Percentiles rank a stretch among this genome's conserved stretches.
Conservation (phyloP, 2,113 vertebrate genomes). For the Malurus cyaneus region DNA sequence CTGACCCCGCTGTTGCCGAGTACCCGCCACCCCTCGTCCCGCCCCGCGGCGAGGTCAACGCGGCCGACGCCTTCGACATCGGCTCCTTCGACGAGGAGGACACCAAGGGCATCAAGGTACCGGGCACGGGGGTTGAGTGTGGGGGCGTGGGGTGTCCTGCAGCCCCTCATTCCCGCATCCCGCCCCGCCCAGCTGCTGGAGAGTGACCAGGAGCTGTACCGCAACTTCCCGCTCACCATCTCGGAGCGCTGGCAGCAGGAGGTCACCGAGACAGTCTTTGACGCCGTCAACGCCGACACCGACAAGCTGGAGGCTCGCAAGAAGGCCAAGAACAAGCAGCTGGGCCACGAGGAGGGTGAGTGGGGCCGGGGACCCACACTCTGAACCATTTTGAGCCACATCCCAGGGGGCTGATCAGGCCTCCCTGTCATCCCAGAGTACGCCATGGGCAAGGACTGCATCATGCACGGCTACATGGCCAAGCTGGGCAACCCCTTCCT, state of each 20-base stretch:
- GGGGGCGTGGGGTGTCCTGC: fast-evolving
- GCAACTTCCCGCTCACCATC: slow-evolving; percentile 80
- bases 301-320: slow-evolving; percentile 79
- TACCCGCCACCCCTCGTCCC: slow-evolving; percentile 74
- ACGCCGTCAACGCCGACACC: slow-evolving; percentile 74
- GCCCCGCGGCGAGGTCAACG: slow-evolving; percentile 75
- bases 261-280: slow-evolving; percentile 76
- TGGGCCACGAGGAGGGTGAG: slow-evolving; percentile 79
- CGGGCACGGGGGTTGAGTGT: fast-evolving
- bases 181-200: slow-evolving; percentile 65
- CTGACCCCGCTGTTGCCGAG: neutral
- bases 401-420: neutral
- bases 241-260: slow-evolving; percentile 82
- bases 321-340: slow-evolving; percentile 79
- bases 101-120: slow-evolving; percentile 80
- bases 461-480: slow-evolving; percentile 82
- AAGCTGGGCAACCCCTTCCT: slow-evolving; percentile 81
- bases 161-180: neutral
- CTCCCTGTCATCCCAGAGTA: slow-evolving; percentile 56
- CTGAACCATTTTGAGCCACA: fast-evolving
- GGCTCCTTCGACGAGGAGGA: slow-evolving; percentile 80
- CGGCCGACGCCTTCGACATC: slow-evolving; percentile 75
- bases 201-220: slow-evolving; percentile 79
- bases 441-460: slow-evolving; percentile 79
- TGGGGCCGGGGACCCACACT: fast-evolving